phyloP scores from a whole-genome alignment of 30 jellyfish, hydroid and myxozoan species.

The Hydractinia symbiolongicarpus region DNA sequence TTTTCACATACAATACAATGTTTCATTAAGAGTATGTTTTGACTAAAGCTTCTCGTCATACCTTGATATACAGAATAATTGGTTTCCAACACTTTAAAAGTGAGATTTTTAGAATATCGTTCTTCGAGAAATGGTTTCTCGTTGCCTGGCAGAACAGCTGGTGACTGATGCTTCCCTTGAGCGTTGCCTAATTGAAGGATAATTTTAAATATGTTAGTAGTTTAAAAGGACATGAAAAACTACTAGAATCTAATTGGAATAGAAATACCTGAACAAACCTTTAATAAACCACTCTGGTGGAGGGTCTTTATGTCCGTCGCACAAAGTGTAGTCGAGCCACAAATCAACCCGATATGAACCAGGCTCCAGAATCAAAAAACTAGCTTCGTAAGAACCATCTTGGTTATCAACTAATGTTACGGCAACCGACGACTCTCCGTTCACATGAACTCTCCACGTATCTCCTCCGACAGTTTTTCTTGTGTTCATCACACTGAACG shows the following conservation, averaged over 20 bases:
- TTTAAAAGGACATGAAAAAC: too few species aligned
- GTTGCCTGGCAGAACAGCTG: slow-evolving; percentile 73
- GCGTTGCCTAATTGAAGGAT: slow-evolving; percentile 49
- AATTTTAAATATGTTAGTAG: too few species aligned
- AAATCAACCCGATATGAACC: slow-evolving; percentile 63
- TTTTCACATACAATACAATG: neutral
- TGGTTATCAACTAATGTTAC: slow-evolving; percentile 70
- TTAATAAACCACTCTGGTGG: slow-evolving; percentile 77
- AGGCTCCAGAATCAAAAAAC: slow-evolving; percentile 62
- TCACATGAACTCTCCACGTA: slow-evolving; percentile 69
- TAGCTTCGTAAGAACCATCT: slow-evolving; percentile 80
- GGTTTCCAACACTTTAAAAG: slow-evolving; percentile 40
- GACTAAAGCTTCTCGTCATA: neutral
- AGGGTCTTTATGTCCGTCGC: slow-evolving; percentile 94
- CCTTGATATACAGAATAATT: slow-evolving; percentile 49
- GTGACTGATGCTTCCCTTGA: slow-evolving; percentile 93
- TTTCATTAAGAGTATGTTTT: neutral
- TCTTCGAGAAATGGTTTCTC: slow-evolving; percentile 77
- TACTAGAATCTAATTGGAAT: too few species aligned
- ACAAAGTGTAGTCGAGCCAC: slow-evolving; percentile 77
- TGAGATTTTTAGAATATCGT: slow-evolving; percentile 24
- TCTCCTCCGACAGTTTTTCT: slow-evolving; percentile 73
- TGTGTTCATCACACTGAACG: slow-evolving; percentile 54
- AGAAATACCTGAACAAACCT: slow-evolving; percentile 29
- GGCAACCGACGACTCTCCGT: slow-evolving; percentile 81